Base-by-base conservation (phyloP, 2,797 vertebrate species). In the Scyliorhinus canicula region DNA sequence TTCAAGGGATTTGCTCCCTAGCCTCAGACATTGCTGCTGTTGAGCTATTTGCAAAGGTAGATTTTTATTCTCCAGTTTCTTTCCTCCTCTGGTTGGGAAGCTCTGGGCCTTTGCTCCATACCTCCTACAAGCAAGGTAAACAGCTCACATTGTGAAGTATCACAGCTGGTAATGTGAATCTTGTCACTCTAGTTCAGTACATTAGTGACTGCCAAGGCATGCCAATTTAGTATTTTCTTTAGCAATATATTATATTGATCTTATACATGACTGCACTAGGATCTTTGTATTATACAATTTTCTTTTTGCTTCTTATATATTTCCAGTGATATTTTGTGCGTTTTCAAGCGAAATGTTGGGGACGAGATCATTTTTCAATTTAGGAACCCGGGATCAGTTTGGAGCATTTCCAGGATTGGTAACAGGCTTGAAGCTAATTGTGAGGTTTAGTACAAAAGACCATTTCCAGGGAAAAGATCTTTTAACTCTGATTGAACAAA, bases 91-190 rank as follows among this genome's bases (percentile, higher is more conserved):
- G 35, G 16, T 74, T 71, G 12, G 35, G 47, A 74, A 52, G 47
- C 11, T 4, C 50, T 31, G 21, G 47, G 16, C 6, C 47, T 69
- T 67, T 69, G 14, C 44, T 93, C 24, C 47, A 94, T 12, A 35
- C 2, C 47, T 93, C 65, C 40, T 52, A 35, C n/a, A 44, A 65
- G 57, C 63, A 40, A 8, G 60, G n/a, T 90, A 90, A 90, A 63
- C 21, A 63, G 40, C 57, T 90, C 86, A 63, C 31, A 90, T n/a
- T 63, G 57, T 65, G 57, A 91, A 40, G n/a, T 60, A 91, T 40
- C n/a, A 91, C n/a, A 63, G 88, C 57, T 28, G 19, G n/a, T 40
- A 91, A 91, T 63, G 88, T 91, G 88, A n/a, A 63, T 91, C 57
- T 57, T 91, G 57, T 91, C 88, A 63, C 24, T 65, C 16, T 63